These are phyloP conservation scores for Astropecten irregularis DNA, from an alignment of 53 echinoderm and acorn worm species.

Conservation along the genomic window DNA sequence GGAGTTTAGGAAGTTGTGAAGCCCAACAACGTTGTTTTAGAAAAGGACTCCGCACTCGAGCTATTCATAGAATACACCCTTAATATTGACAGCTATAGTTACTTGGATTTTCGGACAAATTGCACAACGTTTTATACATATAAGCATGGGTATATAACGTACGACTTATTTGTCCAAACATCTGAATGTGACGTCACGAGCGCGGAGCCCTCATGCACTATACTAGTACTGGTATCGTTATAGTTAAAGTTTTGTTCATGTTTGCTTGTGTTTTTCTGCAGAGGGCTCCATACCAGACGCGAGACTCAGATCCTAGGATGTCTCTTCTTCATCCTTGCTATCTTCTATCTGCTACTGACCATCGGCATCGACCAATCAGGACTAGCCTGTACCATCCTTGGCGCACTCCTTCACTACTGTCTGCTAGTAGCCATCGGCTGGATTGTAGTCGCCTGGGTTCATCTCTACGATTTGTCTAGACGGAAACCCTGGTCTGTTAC, in stretches of 20 bases:
- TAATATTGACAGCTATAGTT: too few species aligned
- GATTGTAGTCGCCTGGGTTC: conserved; percentile 39
- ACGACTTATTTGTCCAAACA: too few species aligned
- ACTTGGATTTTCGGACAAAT: too few species aligned
- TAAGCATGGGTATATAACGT: too few species aligned
- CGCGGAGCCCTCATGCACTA: too few species aligned
- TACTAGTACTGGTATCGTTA: too few species aligned
- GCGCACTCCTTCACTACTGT: conserved; percentile 33
- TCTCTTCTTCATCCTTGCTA: conserved; percentile 36
- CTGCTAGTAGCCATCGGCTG: conserved; percentile 4
- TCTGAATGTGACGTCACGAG: too few species aligned
- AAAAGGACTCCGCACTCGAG: too few species aligned
- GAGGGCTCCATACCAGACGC: conserved; percentile 10
- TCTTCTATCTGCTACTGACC: conserved; percentile 25
- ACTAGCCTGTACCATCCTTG: conserved; percentile 15
- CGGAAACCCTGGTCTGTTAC: conserved; percentile 16
- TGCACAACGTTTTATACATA: too few species aligned
- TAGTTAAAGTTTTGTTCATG: neutral
- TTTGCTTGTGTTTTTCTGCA: neutral
- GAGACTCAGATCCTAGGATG: conserved; percentile 41
- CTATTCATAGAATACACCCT: too few species aligned
- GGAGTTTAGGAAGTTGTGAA: too few species aligned
- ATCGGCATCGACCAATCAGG: conserved; percentile 12
- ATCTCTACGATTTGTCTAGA: conserved; percentile 43
- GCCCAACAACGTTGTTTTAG: too few species aligned